These are phyloP conservation scores for Drosophila arizonae DNA, from an alignment of 1,140 invertebrate genomes.

Conservation along the genomic window DNA sequence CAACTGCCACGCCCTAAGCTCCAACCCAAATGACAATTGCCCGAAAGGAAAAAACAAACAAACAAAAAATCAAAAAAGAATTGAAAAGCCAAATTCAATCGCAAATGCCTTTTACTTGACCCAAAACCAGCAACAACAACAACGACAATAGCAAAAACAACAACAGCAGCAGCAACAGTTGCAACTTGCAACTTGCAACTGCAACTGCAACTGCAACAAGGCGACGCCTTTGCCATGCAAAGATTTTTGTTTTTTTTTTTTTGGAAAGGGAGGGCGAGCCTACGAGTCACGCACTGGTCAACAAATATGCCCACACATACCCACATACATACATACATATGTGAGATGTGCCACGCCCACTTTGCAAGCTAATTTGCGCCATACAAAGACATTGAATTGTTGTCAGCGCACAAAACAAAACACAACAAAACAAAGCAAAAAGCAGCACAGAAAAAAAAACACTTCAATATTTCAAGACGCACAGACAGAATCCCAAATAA, in stretches of 20 bases:
- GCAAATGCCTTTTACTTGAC: constrained; percentile 77
- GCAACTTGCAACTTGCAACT: constrained; percentile 39
- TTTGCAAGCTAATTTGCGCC: constrained; percentile 65
- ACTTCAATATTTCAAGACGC: constrained; percentile 30
- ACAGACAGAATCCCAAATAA: constrained; percentile 39
- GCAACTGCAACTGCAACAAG: constrained; percentile 51
- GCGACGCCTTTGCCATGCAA: constrained; percentile 33
- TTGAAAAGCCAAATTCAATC: constrained; percentile 54
- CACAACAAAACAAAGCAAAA: constrained; percentile 25
- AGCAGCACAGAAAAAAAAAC: constrained; percentile 17
- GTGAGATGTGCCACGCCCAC: constrained; percentile 12
- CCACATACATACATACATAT: constrained; percentile 2
- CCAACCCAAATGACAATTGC: constrained; percentile 56
- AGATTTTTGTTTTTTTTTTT: constrained; percentile 8
- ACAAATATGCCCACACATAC: constrained; percentile 38
- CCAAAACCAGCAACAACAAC: constrained; percentile 60
- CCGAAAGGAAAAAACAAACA: not conserved
- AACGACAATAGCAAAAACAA: constrained; percentile 24
- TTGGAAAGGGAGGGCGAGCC: constrained; percentile 52
- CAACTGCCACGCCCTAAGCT: constrained; percentile 23
- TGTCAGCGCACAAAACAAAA: constrained; percentile 38
- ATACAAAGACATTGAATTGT: constrained; percentile 63
- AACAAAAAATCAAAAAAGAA: constrained; percentile 15
- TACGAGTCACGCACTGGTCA: constrained; percentile 77
- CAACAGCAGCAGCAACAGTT: constrained; percentile 19